Conservation (phyloP, 2,888 invertebrate species). For the Cabera pusaria region DNA sequence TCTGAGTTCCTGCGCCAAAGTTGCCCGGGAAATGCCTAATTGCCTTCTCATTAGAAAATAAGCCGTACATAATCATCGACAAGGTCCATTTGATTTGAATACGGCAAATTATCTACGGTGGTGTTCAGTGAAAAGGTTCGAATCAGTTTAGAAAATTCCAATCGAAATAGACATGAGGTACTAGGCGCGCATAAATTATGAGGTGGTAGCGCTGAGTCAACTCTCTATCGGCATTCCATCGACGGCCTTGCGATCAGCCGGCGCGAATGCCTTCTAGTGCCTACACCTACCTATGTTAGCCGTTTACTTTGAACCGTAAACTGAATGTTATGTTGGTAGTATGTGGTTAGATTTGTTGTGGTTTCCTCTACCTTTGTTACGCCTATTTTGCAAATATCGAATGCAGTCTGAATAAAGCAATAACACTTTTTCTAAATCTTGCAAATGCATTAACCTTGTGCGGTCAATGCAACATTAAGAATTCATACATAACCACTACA, state of each 20-base stretch:
- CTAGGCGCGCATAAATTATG: conserved; percentile 49
- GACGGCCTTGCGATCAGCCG: conserved; percentile 52
- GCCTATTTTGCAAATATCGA: conserved; percentile 22
- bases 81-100: conserved; percentile 37
- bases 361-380: conserved; percentile 38
- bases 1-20: conserved; percentile 35
- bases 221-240: conserved; percentile 67
- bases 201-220: conserved; percentile 46
- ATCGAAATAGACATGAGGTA: conserved; percentile 29
- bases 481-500: conserved; percentile 1
- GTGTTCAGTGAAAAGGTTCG: conserved; percentile 22
- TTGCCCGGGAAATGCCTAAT: conserved; percentile 40
- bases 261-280: conserved; percentile 39
- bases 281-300: background rate
- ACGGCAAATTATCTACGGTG: conserved; percentile 30
- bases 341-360: conserved; percentile 6
- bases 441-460: conserved; percentile 17
- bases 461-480: conserved; percentile 6
- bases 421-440: conserved; percentile 18
- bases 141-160: conserved; percentile 26
- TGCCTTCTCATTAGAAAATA: conserved; percentile 38
- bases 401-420: conserved; percentile 19
- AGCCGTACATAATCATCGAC: conserved; percentile 37
- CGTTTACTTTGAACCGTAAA: conserved; percentile 10
- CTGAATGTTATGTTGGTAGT: background rate